Evolutionary conservation across 2,113 vertebrate species (phyloP).

Genomic region (Maccullochella peelii): DNA sequence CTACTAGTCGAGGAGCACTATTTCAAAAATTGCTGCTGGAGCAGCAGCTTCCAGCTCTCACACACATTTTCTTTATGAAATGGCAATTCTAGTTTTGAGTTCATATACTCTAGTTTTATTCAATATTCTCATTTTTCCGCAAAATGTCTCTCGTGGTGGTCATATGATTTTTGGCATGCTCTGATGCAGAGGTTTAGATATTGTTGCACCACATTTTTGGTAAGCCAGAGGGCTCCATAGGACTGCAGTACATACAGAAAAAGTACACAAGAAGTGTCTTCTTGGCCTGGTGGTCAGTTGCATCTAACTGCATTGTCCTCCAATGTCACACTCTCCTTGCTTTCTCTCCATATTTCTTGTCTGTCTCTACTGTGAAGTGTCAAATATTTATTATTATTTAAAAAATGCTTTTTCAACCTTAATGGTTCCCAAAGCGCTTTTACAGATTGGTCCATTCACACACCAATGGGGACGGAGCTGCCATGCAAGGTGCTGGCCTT

Average conservation of each 20-base stretch:
- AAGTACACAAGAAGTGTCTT: background rate
- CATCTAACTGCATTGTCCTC: background rate
- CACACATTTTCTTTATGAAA: too few relatives aligned
- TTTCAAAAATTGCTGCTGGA: too few relatives aligned
- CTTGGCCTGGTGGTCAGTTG: background rate
- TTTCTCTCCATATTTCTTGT: background rate
- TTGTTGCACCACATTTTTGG: background rate
- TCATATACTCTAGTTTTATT: background rate
- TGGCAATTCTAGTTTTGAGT: too few relatives aligned
- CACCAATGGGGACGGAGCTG: too few relatives aligned
- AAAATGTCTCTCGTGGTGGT: background rate
- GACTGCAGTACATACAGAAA: background rate
- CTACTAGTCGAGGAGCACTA: too few relatives aligned
- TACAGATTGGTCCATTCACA: too few relatives aligned
- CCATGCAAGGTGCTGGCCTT: too few relatives aligned
- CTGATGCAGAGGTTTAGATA: background rate
- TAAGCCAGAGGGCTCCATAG: slow-evolving; percentile 6
- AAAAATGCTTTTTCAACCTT: too few relatives aligned
- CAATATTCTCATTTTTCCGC: background rate
- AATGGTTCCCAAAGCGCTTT: too few relatives aligned
- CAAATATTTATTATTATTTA: background rate
- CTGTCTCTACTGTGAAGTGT: background rate
- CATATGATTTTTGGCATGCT: background rate
- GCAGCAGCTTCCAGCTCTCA: too few relatives aligned
- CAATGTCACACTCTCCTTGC: background rate